These are phyloP conservation scores for Drosophila lini DNA, from an alignment of 1,140 invertebrate genomes.

Conservation along the genomic window DNA sequence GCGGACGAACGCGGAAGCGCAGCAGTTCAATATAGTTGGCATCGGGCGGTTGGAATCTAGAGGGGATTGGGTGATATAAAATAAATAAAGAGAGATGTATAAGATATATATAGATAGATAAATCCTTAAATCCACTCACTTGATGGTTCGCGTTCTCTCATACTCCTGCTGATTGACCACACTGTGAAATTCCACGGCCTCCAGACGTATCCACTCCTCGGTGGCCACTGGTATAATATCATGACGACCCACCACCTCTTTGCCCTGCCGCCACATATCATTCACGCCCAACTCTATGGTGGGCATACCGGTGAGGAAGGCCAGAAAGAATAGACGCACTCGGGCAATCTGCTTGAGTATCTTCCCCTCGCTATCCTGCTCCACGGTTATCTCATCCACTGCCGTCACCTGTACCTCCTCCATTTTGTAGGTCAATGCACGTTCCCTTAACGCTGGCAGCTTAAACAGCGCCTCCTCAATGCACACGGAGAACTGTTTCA, in stretches of 20 bases:
- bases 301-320: constrained; percentile 96
- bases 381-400: constrained; percentile 98
- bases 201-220: constrained; percentile 99
- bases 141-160: constrained; percentile 95
- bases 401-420: constrained; percentile 98
- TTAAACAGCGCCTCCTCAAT: constrained; percentile 96
- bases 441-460: constrained; percentile 92
- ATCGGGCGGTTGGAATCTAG: constrained; percentile 98
- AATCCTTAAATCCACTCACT: constrained; percentile 85
- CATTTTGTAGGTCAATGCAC: constrained; percentile 97
- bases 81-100: too few species aligned
- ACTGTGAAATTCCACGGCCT: constrained; percentile 97
- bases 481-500: constrained; percentile 94
- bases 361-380: constrained; percentile 94
- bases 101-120: not conserved
- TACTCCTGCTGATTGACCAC: constrained; percentile 97
- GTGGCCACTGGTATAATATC: constrained; percentile 99
- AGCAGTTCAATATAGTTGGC: constrained; percentile 99
- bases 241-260: constrained; percentile 99
- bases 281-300: constrained; percentile 98
- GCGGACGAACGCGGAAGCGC: constrained; percentile 97
- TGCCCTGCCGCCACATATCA: constrained; percentile 97
- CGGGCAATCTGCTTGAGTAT: constrained; percentile 97
- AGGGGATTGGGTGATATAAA: too few species aligned
- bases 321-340: constrained; percentile 97